phyloP scores from a whole-genome alignment of 2,113 vertebrate genomes.

The Candoia aspera region DNA sequence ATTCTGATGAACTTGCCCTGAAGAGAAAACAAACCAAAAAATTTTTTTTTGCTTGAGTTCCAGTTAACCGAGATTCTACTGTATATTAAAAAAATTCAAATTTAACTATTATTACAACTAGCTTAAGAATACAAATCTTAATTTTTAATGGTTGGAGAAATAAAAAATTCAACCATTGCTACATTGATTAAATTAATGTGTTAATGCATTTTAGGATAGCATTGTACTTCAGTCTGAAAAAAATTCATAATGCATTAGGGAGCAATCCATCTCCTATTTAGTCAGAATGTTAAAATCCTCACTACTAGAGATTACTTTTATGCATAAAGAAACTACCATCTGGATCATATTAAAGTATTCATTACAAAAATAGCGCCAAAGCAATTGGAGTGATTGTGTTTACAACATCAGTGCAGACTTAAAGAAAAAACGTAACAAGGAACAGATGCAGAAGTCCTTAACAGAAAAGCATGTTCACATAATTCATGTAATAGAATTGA shows the following conservation, averaged over 20 bases:
- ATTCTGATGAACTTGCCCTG: constrained; percentile 99
- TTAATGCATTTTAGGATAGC: background rate
- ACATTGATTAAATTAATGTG: background rate
- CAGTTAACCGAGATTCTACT: too few species aligned
- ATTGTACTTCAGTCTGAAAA: background rate
- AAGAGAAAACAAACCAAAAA: constrained; percentile 48
- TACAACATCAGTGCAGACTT: constrained; percentile 56
- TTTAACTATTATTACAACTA: background rate
- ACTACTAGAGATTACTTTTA: constrained; percentile 56
- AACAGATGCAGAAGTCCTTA: constrained; percentile 67
- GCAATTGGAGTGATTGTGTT: constrained; percentile 66
- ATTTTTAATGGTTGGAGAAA: background rate
- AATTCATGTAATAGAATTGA: constrained; percentile 49
- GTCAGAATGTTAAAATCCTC: constrained; percentile 59
- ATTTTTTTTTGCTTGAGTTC: too few species aligned
- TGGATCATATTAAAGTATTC: constrained; percentile 68
- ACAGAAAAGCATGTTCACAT: constrained; percentile 50
- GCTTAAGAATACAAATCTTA: background rate
- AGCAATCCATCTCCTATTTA: constrained; percentile 48
- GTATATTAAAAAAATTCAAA: background rate
- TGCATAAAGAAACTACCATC: constrained; percentile 64
- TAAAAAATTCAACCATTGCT: background rate
- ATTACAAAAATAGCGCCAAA: constrained; percentile 65
- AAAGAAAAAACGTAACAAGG: constrained; percentile 61
- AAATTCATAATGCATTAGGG: constrained; percentile 20